These are phyloP conservation scores for Odontocolon sp. DNA, from an alignment of 2,888 invertebrate genomes.

Conservation along the genomic window DNA sequence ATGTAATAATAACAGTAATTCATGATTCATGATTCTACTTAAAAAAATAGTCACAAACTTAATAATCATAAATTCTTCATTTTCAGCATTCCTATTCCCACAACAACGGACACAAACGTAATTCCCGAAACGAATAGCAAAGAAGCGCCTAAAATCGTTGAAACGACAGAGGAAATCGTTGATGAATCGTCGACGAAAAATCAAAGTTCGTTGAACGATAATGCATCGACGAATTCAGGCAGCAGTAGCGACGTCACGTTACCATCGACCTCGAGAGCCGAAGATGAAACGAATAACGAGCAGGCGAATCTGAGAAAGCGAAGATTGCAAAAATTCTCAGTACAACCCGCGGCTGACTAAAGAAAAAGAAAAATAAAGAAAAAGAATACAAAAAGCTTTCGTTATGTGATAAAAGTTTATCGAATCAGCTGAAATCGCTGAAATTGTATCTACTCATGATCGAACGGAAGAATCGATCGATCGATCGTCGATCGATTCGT, in stretches of 20 bases:
- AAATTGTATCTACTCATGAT: slow-evolving; percentile 31
- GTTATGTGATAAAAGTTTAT: slow-evolving; percentile 55
- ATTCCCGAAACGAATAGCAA: slow-evolving; percentile 49
- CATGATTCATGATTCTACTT: too few species aligned
- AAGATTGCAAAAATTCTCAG: slow-evolving; percentile 87
- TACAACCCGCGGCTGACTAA: slow-evolving; percentile 67
- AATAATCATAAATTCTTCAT: slow-evolving; percentile 4
- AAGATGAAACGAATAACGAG: slow-evolving; percentile 85
- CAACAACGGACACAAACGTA: slow-evolving; percentile 47
- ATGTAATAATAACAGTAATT: too few species aligned
- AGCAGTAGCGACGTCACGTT: slow-evolving; percentile 67
- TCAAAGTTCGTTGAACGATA: slow-evolving; percentile 48
- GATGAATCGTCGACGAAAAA: slow-evolving; percentile 53
- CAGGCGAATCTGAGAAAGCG: slow-evolving; percentile 85
- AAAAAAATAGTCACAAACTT: too few species aligned
- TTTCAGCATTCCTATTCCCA: slow-evolving; percentile 73
- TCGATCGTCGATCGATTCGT: slow-evolving; percentile 1
- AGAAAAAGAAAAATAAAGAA: neutral
- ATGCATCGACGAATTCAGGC: slow-evolving; percentile 54
- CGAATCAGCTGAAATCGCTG: slow-evolving; percentile 33
- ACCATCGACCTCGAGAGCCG: slow-evolving; percentile 75
- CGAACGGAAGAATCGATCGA: slow-evolving; percentile 16
- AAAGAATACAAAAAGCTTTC: slow-evolving; percentile 30
- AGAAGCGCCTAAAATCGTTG: slow-evolving; percentile 42
- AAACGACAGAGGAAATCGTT: slow-evolving; percentile 45